Evolutionary conservation across 2,888 invertebrate species (phyloP).

Genomic region (Eupithecia tripunctaria): DNA sequence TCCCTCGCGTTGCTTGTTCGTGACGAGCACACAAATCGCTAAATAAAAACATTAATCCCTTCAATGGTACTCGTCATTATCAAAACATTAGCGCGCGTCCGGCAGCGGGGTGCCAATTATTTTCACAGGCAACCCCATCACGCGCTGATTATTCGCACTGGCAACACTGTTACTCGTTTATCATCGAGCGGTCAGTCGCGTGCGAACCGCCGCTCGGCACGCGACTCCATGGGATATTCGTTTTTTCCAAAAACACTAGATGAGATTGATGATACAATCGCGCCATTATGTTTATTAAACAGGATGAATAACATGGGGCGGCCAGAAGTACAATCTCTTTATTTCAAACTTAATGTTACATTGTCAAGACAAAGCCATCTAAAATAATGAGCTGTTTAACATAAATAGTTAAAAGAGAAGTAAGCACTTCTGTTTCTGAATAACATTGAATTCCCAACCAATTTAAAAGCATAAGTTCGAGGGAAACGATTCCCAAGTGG

Average conservation of each 20-base stretch:
- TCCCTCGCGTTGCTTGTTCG: constrained; percentile 56
- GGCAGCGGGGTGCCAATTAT: constrained; percentile 83
- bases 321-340: constrained; percentile 24
- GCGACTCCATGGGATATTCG: constrained; percentile 48
- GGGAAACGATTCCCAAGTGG: constrained; percentile 36
- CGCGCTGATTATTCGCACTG: constrained; percentile 66
- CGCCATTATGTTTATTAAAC: constrained; percentile 46
- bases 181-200: constrained; percentile 64
- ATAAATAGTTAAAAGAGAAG: constrained; percentile 16
- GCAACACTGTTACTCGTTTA: constrained; percentile 75
- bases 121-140: constrained; percentile 77
- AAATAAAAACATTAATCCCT: constrained; percentile 73
- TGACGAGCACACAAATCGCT: constrained; percentile 63
- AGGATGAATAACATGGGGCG: constrained; percentile 30
- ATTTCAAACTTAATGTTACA: background rate
- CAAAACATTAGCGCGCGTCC: constrained; percentile 78
- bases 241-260: constrained; percentile 57
- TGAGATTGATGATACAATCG: constrained; percentile 46
- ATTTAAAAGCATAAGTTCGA: constrained; percentile 30
- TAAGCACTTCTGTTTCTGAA: constrained; percentile 1
- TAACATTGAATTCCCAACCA: constrained; percentile 29
- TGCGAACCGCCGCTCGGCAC: constrained; percentile 57
- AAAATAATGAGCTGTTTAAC: constrained; percentile 11
- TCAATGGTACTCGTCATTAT: constrained; percentile 79
- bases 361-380: background rate